phyloP scores from a whole-genome alignment of 2,113 vertebrate genomes.

The Pachycephala philippinensis region DNA sequence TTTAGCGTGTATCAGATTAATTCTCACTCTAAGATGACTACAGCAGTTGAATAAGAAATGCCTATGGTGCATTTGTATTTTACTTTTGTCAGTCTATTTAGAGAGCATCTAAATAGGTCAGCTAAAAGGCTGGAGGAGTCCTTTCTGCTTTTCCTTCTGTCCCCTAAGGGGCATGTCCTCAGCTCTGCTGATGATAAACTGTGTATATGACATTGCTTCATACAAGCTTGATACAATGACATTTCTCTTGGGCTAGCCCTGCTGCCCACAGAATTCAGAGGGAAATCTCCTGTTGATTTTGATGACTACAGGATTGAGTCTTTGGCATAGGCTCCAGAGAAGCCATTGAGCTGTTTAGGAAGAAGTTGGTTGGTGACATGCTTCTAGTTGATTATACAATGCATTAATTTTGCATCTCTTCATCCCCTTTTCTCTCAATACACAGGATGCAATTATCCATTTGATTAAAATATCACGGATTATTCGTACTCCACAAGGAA shows the following conservation, averaged over 20 bases:
- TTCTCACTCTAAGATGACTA: not conserved
- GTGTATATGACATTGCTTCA: not conserved
- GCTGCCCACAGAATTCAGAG: not conserved
- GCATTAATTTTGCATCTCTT: not conserved
- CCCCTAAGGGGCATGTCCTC: too few relatives aligned
- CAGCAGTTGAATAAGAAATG: not conserved
- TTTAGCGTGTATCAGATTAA: not conserved
- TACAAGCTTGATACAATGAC: not conserved
- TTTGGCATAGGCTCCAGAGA: not conserved
- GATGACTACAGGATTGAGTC: not conserved
- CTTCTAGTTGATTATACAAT: not conserved
- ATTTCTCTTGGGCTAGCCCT: not conserved
- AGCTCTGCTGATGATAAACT: not conserved
- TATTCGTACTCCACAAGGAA: slow-evolving; percentile 80
- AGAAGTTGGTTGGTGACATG: not conserved
- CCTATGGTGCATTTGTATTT: not conserved
- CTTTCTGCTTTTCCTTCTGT: not conserved
- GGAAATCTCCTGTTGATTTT: not conserved
- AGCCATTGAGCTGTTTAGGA: not conserved
- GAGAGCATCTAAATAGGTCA: not conserved
- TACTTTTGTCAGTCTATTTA: not conserved
- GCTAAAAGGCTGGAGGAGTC: not conserved
- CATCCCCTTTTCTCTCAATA: not conserved
- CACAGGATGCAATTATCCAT: slow-evolving; percentile 81
- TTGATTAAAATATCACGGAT: slow-evolving; percentile 83